Percentiles rank a stretch among this genome's conserved stretches.
Conservation (phyloP, 1,140 invertebrate genomes). For the Periplaneta americana region DNA sequence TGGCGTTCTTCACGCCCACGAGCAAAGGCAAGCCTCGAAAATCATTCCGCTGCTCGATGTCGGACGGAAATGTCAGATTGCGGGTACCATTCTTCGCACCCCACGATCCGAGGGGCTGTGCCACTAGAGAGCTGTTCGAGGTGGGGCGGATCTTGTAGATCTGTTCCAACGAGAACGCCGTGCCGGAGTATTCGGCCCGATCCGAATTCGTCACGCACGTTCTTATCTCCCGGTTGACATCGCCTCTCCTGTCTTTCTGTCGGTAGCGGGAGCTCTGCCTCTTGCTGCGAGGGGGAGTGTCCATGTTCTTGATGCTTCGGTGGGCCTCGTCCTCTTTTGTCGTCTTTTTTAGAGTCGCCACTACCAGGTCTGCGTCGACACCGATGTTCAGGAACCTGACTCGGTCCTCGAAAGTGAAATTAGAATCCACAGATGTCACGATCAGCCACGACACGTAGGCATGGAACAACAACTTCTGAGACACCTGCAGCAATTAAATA, state of each 20-base stretch:
- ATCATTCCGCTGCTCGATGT: conserved; percentile 33
- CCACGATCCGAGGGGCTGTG: conserved; percentile 35
- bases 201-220: not conserved
- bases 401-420: not conserved
- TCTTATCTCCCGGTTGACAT: not conserved
- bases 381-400: not conserved
- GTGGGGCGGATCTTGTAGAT: conserved; percentile 36
- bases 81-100: conserved; percentile 26
- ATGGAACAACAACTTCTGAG: not conserved
- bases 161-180: not conserved
- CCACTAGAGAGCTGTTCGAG: conserved; percentile 34
- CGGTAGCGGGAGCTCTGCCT: not conserved
- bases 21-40: conserved; percentile 34
- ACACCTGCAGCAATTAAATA: not conserved
- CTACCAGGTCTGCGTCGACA: not conserved
- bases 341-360: not conserved
- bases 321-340: not conserved
- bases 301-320: not conserved
- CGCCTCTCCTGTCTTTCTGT: not conserved
- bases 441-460: conserved; percentile 1
- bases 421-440: not conserved
- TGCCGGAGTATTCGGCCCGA: not conserved
- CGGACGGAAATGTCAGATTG: conserved; percentile 25
- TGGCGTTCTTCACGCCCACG: conserved; percentile 38
- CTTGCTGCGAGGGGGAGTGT: not conserved